A percentile compares a stretch with the other conserved stretches of the same genome.
These are phyloP conservation scores for Tragelaphus buxtoni DNA, from an alignment of 2,113 vertebrate genomes.

Conservation along the genomic window DNA sequence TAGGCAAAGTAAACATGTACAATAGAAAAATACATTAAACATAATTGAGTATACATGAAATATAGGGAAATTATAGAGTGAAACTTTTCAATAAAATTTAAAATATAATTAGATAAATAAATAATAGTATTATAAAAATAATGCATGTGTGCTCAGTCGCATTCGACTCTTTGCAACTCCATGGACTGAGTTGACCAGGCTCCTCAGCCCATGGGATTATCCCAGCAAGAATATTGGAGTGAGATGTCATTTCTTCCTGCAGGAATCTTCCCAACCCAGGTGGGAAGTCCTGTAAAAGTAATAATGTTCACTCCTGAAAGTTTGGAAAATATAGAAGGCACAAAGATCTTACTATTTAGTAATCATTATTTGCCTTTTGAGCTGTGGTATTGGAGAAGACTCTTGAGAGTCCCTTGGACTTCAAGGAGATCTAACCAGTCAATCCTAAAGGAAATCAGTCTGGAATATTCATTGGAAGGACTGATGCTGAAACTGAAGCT, in stretches of 20 bases:
- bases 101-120: neutral
- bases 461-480: neutral
- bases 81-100: slow-evolving; percentile 14
- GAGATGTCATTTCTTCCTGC: neutral
- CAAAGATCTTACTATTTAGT: neutral
- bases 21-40: neutral
- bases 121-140: neutral
- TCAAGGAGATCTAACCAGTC: neutral
- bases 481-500: neutral
- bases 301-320: neutral
- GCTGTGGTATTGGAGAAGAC: neutral
- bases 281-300: neutral
- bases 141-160: neutral
- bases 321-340: neutral
- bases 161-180: neutral
- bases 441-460: neutral
- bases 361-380: neutral
- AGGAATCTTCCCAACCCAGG: neutral
- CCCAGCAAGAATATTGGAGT: neutral
- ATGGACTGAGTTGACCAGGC: neutral
- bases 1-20: neutral
- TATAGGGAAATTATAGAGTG: neutral
- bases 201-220: neutral
- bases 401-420: neutral
- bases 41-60: neutral